Base-by-base conservation (phyloP, 2,797 vertebrate genomes). In the Emydoidea blandingii region DNA sequence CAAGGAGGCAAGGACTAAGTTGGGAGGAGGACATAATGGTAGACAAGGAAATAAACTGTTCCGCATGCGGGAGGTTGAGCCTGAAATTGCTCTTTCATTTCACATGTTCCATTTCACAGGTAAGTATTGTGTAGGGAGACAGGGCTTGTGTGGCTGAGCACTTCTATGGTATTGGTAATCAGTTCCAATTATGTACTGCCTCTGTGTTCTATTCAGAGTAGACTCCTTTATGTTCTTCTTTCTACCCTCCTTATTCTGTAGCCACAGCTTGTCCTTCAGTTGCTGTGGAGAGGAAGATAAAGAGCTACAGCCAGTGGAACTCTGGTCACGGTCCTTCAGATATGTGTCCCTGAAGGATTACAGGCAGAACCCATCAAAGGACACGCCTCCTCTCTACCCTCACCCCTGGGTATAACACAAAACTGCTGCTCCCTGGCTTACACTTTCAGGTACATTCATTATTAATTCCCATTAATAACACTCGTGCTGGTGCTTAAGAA, bases 1-100 rank as follows among this genome's bases (percentile, higher is more conserved):
- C 96, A 95, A 96, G 89, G 62, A 94, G 95, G 94, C 95, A 95
- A 97, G 88, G 86, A 94, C 87, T 95, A 93, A 95, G 65, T 88
- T 92, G 96, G 80, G 89, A 97, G 95, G 83, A 95, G 44, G 86
- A 87, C 91, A 65, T 88, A 86, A 79, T 72, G 92, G 95, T 81
- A 96, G 91, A 95, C 86, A 97, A 93, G 91, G 96, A 97, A 95
- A 95, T 96, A 95, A 97, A 96, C 93, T 85, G 82, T 94, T 96
- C 92, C 90, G 93, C 53, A 65, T 65, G 86, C 59, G 1, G 1
- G 85, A 95, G 25, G 37, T n/a, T 6, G 56, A 90, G 92, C 83
- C 84, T 96, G 92, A 95, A 62, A 91, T 96, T 94, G 91, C 86
- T 57, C 80, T 90, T 92, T 92, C 89, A 92, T 83, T 92, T 90